Evolutionary conservation across 2,113 vertebrate species (phyloP).

Genomic region (Burhinus bistriatus): DNA sequence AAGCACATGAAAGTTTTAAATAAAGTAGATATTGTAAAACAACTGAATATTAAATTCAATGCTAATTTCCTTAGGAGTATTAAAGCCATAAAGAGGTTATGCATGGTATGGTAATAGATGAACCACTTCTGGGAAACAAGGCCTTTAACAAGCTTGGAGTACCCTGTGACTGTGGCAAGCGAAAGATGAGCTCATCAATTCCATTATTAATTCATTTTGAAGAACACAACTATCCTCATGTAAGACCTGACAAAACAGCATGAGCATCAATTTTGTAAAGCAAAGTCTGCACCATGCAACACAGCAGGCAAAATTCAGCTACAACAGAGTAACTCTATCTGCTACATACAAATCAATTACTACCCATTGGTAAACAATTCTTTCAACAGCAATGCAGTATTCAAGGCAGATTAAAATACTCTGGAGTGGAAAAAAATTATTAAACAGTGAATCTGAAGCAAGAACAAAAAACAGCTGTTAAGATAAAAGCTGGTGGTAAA

Average conservation of each 20-base stretch:
- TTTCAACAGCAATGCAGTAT: neutral
- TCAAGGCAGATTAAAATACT: neutral
- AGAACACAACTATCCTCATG: conserved; percentile 25
- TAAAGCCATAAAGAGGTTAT: neutral
- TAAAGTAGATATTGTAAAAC: conserved; percentile 2
- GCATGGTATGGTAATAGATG: neutral
- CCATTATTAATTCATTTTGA: conserved; percentile 56
- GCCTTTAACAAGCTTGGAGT: conserved; percentile 4
- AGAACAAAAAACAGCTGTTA: neutral
- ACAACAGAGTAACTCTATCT: neutral
- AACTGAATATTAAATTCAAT: neutral
- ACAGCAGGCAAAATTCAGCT: conserved; percentile 35
- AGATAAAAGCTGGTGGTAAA: neutral
- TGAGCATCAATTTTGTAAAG: conserved; percentile 45
- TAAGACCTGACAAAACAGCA: conserved; percentile 36
- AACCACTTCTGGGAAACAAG: conserved; percentile 25
- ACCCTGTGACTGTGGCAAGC: neutral
- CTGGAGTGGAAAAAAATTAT: neutral
- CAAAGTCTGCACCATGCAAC: neutral
- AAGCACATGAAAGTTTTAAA: neutral
- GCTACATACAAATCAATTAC: neutral
- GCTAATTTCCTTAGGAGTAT: neutral
- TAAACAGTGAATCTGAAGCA: neutral
- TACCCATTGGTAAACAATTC: neutral
- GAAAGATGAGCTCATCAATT: conserved; percentile 33